Base-by-base conservation (phyloP, 1,140 invertebrate species). In the Samia ricini region DNA sequence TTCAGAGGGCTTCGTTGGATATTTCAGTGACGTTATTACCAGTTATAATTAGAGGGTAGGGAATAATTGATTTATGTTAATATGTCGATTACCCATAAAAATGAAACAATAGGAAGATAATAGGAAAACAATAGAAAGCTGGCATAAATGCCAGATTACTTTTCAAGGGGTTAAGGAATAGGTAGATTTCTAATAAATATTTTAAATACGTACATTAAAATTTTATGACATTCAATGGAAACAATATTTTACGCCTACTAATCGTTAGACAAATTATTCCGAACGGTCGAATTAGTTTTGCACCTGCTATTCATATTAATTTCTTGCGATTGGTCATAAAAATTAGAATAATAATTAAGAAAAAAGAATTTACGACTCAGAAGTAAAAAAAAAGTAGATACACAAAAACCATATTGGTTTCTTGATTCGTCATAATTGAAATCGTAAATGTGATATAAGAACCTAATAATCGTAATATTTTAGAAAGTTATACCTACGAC, bases 21-120 rank as follows among this genome's bases (percentile, higher is more conserved):
- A 83, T 75, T 80, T 71, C 71, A 69, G 69, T 82, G 70, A 72
- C 64, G 59, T 79, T 77, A 79, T 77, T 72, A 75, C 64, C 60
- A 66, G 69, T 81, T 76, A 76, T 61, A 52, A 33, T 61, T 22
- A 36, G 21, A 51, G 51, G 56, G 68, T 74, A 54, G 52, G 60
- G 33, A 20, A 68, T 66, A 64, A 65, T 69, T 72, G 50, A 69
- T 72, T 76, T 68, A 68, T 59, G 48, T 48, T 18, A n/a, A 3
- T 4, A 20, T 55, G 60, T 55, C 55, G 52, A 61, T 64, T 69
- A n/a, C n/a, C n/a, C n/a, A n/a, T n/a, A n/a, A n/a, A n/a, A n/a
- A n/a, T n/a, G n/a, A n/a, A n/a, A n/a, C n/a, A n/a, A n/a, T n/a
- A n/a, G n/a, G n/a, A n/a, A n/a, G n/a, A n/a, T n/a, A n/a, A n/a